A percentile compares a stretch with the other conserved stretches of the same genome.
These are phyloP conservation scores for Mechanitis messenoides DNA, from an alignment of 2,888 invertebrate species.

Conservation along the genomic window DNA sequence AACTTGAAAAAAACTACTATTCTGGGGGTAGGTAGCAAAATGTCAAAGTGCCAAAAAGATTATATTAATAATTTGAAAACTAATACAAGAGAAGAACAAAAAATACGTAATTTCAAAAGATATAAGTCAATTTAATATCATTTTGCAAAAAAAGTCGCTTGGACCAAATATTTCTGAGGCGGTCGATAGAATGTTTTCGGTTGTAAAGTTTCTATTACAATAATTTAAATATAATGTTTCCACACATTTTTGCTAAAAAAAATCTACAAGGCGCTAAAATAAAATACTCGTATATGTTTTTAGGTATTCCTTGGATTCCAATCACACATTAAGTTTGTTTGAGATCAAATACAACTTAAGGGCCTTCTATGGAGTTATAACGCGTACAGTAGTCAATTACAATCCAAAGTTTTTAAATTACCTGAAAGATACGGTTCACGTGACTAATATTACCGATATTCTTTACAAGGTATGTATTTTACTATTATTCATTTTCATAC, in stretches of 20 bases:
- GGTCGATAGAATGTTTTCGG: background rate
- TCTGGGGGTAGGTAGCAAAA: no score
- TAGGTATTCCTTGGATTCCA: slow-evolving; percentile 29
- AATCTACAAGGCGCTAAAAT: slow-evolving; percentile 1
- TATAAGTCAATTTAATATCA: no score
- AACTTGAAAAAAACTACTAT: no score
- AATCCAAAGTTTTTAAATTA: slow-evolving; percentile 37
- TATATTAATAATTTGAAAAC: no score
- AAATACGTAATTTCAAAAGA: no score
- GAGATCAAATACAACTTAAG: slow-evolving; percentile 30
- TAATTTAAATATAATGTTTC: background rate
- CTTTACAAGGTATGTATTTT: slow-evolving; percentile 32
- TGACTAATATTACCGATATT: slow-evolving; percentile 38
- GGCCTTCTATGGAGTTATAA: slow-evolving; percentile 33
- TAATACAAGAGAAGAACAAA: no score
- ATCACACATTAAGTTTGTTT: slow-evolving; percentile 29
- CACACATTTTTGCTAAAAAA: slow-evolving; percentile 2
- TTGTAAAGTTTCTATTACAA: background rate
- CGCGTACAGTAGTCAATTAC: slow-evolving; percentile 18
- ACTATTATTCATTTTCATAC: slow-evolving; percentile 8
- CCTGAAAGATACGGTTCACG: slow-evolving; percentile 32
- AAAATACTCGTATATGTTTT: background rate
- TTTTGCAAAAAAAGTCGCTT: no score
- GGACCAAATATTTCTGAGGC: background rate
- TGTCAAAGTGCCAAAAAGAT: no score